phyloP scores from a whole-genome alignment of 53 echinoderm and acorn worm species.

The Holothuria leucospilota region DNA sequence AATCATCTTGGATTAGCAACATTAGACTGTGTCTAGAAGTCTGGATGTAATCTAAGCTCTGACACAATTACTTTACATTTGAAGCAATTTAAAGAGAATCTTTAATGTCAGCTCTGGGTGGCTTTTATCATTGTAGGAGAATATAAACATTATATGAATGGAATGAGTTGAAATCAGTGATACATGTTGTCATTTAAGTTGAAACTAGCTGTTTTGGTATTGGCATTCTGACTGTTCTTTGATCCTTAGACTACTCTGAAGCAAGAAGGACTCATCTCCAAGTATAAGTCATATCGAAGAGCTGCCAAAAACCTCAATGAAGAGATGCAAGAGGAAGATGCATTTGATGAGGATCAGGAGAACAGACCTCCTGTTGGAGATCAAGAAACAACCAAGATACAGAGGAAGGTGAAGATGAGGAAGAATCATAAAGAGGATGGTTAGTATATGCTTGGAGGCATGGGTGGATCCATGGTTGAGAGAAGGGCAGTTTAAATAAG shows the following conservation, averaged over 20 bases:
- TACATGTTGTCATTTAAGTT: no score
- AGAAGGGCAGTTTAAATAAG: neutral
- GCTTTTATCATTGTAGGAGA: no score
- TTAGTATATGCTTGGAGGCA: neutral
- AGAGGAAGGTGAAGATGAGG: neutral
- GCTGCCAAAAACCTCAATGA: conserved; percentile 28
- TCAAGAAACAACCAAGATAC: neutral
- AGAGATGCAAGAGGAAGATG: neutral
- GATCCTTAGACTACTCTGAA: conserved; percentile 78
- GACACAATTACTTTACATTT: no score
- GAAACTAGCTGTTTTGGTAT: no score
- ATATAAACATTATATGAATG: no score
- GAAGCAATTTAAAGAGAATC: no score
- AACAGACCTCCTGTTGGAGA: neutral
- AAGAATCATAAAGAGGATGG: neutral
- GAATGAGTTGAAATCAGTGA: no score
- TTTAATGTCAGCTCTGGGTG: no score
- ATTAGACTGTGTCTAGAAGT: no score
- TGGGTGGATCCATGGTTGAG: no score
- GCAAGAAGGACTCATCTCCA: conserved; percentile 89
- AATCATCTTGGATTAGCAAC: no score
- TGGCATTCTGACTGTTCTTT: neutral
- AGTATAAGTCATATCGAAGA: conserved; percentile 70
- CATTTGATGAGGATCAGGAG: conserved; percentile 1
- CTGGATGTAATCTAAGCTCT: no score